These are phyloP conservation scores for Poecilobothrus nobilitatus DNA, from an alignment of 2,888 invertebrate genomes.

Conservation along the genomic window DNA sequence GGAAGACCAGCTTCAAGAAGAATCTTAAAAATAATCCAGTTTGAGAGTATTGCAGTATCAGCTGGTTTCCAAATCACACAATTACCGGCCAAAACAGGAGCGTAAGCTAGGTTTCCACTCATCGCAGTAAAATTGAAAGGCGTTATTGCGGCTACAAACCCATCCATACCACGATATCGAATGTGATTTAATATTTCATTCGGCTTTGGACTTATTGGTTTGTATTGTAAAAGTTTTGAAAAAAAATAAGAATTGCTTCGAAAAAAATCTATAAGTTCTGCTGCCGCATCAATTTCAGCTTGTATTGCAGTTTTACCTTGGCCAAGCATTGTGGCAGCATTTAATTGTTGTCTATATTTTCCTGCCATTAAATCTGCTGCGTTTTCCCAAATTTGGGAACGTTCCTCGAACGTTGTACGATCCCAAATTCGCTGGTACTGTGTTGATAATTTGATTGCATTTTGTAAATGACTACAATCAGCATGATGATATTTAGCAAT, in stretches of 20 bases:
- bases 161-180: conserved; percentile 81
- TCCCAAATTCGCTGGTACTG: conserved; percentile 86
- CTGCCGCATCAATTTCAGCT: conserved; percentile 79
- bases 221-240: too few species aligned
- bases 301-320: conserved; percentile 93
- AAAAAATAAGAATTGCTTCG: too few species aligned
- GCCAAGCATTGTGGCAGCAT: conserved; percentile 95
- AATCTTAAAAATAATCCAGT: conserved; percentile 88
- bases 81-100: conserved; percentile 90
- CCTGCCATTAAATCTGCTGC: conserved; percentile 88
- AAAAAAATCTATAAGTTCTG: too few species aligned
- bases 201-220: too few species aligned
- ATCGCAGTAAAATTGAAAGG: conserved; percentile 99
- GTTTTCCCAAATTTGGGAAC: conserved; percentile 71
- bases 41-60: conserved; percentile 91
- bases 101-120: conserved; percentile 90
- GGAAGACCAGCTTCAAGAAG: conserved; percentile 95
- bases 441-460: conserved; percentile 74
- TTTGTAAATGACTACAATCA: conserved; percentile 67
- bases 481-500: conserved; percentile 92
- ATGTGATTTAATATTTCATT: too few species aligned
- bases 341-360: conserved; percentile 77
- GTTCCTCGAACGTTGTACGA: conserved; percentile 67
- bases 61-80: conserved; percentile 97
- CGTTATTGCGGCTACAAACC: conserved; percentile 93